Evolutionary conservation across 2,888 invertebrate genomes (phyloP), one percentile per base, ranked within the genome.

Genomic region (Drosophila formosana): DNA sequence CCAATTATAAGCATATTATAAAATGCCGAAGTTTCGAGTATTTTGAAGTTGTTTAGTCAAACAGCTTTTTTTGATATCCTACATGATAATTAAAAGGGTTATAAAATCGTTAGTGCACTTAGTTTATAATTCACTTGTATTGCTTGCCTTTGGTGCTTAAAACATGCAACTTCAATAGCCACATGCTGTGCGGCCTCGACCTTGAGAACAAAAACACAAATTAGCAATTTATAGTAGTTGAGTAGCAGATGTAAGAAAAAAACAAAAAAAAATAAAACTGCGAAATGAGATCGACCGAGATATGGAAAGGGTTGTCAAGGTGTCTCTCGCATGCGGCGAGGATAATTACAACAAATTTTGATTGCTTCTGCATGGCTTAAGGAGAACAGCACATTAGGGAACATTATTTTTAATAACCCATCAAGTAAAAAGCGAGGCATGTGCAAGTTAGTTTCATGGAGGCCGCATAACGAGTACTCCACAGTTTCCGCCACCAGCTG

Each of bases 401-500:
- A 13, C 45, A 45, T 45, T 25, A 45, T 9, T 45, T 56, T 56
- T 56, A 45, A 56, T 45, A 32, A 13, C 32, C 34, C 13, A 32
- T 25, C 43, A 55, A 45, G n/a, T 41, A 18, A 39, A 52, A 9
- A 9, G 32, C 30, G 32, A 43, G 41, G 39, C 9, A 9, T 2
- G 9, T 9, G 28, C 18, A 6, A 41, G 26, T 53, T 26, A 7
- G 9, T 51, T 37, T 13, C 26, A 52, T 34, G 34, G 9, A 34
- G 11, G 9, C 4, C 4, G 11, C 34, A 9, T 34, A 34, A 34
- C 34, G 37, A 37, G 37, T 11, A 11, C 34, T 34, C 34, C 9
- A 18, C 60, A 51, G 58, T 63, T 60, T 62, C 66, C 51, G 75
- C 63, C 75, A 76, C 74, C 75, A 78, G 58, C 75, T 56, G 75